Conservation (phyloP, 2,797 vertebrate species). For the Chelidonichthys spinosus region DNA sequence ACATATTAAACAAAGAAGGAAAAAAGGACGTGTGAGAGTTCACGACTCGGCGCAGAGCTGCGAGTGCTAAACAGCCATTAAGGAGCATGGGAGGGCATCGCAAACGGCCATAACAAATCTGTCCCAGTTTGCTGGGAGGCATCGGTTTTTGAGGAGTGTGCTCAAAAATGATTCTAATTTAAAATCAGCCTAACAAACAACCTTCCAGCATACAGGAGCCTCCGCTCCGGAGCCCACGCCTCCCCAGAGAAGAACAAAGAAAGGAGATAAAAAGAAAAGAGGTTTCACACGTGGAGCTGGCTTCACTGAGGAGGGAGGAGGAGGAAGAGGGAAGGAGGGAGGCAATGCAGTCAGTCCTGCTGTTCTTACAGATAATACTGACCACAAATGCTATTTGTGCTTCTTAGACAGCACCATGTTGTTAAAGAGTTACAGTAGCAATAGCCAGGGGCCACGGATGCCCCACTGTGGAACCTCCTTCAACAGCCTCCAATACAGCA, state of each 20-base stretch:
- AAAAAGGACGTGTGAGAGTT: slow-evolving; percentile 41
- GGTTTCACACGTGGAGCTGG: slow-evolving; percentile 50
- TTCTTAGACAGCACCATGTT: slow-evolving; percentile 25
- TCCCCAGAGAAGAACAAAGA: slow-evolving; percentile 67
- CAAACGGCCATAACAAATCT: slow-evolving; percentile 80
- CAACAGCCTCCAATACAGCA: not conserved
- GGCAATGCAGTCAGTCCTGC: not conserved
- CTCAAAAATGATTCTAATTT: slow-evolving; percentile 74
- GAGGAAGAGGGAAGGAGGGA: not conserved
- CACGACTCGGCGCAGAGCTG: slow-evolving; percentile 46
- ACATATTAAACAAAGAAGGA: slow-evolving; percentile 14
- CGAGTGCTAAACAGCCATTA: slow-evolving; percentile 70
- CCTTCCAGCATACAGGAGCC: slow-evolving; percentile 50
- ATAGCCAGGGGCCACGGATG: slow-evolving; percentile 9
- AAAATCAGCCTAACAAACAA: slow-evolving; percentile 74
- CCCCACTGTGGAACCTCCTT: slow-evolving; percentile 5
- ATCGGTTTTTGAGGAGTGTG: slow-evolving; percentile 71
- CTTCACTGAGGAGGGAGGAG: not conserved
- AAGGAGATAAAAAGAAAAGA: slow-evolving; percentile 55
- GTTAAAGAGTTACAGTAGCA: slow-evolving; percentile 15
- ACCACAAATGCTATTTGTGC: slow-evolving; percentile 28
- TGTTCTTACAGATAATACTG: slow-evolving; percentile 5
- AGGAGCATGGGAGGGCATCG: slow-evolving; percentile 67
- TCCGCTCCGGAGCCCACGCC: slow-evolving; percentile 42
- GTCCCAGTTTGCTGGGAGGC: slow-evolving; percentile 78